These are phyloP conservation scores for Okamejei kenojei DNA, from an alignment of 2,797 vertebrate genomes.

Conservation along the genomic window DNA sequence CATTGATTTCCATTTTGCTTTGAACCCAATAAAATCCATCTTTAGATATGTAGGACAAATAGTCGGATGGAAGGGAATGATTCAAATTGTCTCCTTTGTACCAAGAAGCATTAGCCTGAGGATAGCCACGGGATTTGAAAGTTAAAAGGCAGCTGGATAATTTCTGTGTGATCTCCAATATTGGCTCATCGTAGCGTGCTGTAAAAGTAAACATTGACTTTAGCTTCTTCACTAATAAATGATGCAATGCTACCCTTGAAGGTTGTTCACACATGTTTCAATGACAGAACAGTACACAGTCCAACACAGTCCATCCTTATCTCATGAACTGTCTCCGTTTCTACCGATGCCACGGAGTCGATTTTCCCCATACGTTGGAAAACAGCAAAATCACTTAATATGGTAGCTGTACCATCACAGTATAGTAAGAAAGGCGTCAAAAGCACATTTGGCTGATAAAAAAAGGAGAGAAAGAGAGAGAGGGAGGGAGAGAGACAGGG, in stretches of 20 bases:
- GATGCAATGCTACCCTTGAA: neutral
- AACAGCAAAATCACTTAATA: too few species aligned
- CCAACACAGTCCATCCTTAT: too few species aligned
- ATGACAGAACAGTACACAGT: neutral
- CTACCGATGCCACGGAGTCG: too few species aligned
- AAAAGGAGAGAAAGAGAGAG: too few species aligned
- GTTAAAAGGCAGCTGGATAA: neutral
- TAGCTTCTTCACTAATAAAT: neutral
- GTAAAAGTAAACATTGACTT: neutral
- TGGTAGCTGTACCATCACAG: too few species aligned
- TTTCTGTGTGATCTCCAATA: neutral
- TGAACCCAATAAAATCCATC: neutral
- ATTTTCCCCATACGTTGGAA: too few species aligned
- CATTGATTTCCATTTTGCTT: neutral
- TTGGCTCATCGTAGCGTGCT: conserved; percentile 7
- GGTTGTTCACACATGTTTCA: neutral
- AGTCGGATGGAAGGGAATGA: neutral
- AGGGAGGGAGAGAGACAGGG: too few species aligned
- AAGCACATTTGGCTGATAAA: too few species aligned
- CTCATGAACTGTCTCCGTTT: too few species aligned
- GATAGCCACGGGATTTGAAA: neutral
- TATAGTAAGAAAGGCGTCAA: too few species aligned
- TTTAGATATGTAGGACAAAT: neutral
- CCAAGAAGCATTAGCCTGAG: neutral
- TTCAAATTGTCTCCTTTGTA: too few species aligned